Evolutionary conservation across 2,113 vertebrate species (phyloP).

Genomic region (Oryzias melastigma): DNA sequence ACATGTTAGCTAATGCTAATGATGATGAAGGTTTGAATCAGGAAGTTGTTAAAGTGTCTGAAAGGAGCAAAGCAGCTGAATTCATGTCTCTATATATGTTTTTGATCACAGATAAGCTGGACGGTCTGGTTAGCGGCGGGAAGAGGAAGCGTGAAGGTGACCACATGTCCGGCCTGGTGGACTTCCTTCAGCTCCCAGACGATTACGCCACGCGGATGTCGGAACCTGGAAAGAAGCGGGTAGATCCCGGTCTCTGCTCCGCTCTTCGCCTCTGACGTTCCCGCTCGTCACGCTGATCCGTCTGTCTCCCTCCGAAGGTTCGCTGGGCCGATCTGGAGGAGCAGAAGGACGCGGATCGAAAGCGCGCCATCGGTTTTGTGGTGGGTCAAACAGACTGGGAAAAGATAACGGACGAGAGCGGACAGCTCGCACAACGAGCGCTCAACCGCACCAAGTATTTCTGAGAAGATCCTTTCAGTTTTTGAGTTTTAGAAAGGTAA

Average conservation of each 20-base stretch:
- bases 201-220: conserved; percentile 96
- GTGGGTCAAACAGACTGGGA: conserved; percentile 99
- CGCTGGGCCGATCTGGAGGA: conserved; percentile 99
- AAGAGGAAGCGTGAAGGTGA: conserved; percentile 93
- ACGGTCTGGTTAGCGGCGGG: conserved; percentile 88
- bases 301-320: conserved; percentile 78
- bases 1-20: too few relatives aligned
- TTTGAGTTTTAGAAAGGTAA: conserved; percentile 73
- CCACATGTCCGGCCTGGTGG: conserved; percentile 87
- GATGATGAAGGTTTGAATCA: too few relatives aligned
- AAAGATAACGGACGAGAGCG: conserved; percentile 97
- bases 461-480: conserved; percentile 75
- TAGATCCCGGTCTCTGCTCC: conserved; percentile 43
- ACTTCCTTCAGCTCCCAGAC: conserved; percentile 97
- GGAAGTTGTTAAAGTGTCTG: too few relatives aligned
- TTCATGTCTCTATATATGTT: conserved; percentile 69
- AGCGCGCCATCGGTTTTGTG: conserved; percentile 97
- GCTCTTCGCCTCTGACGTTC: not conserved
- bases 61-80: too few relatives aligned
- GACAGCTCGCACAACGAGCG: conserved; percentile 93
- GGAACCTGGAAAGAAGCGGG: conserved; percentile 96
- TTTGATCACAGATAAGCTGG: conserved; percentile 89
- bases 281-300: too few relatives aligned
- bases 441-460: conserved; percentile 99
- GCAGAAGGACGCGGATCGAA: conserved; percentile 96